Conservation (phyloP, 1,140 invertebrate species). For the Meloidogyne chitwoodi region DNA sequence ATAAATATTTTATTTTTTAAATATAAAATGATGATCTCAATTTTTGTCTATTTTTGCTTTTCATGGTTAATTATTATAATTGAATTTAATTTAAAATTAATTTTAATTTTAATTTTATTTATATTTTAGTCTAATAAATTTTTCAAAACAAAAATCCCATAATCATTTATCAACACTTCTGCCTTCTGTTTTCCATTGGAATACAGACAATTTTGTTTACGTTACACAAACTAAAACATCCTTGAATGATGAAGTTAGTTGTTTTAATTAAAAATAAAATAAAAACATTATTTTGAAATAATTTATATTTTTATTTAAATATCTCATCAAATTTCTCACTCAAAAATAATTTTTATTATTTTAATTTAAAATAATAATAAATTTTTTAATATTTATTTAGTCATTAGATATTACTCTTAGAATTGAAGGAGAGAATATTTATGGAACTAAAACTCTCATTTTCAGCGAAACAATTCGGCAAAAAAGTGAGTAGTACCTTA, state of each 20-base stretch:
- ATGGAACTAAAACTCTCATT: slow-evolving; percentile 1
- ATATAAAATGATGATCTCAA: background rate
- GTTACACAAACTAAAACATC: background rate
- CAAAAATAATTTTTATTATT: too few species aligned
- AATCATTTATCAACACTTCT: background rate
- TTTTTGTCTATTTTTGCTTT: background rate
- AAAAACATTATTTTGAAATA: too few species aligned
- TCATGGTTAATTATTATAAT: background rate
- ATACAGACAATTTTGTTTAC: slow-evolving; percentile 3
- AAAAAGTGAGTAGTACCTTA: background rate
- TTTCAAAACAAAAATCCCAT: background rate
- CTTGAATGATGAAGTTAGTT: background rate
- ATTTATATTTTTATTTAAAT: too few species aligned
- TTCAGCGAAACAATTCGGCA: slow-evolving; percentile 3
- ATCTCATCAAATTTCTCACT: too few species aligned
- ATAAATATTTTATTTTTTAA: background rate
- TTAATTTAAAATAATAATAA: background rate
- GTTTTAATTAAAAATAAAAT: too few species aligned
- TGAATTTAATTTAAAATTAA: background rate
- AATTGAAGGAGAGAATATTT: background rate
- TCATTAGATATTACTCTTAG: background rate
- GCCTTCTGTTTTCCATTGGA: slow-evolving; percentile 12
- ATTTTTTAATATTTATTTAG: too few species aligned
- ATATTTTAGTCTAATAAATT: background rate
- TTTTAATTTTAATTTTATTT: too few species aligned